Evolutionary conservation across 2,113 vertebrate species (phyloP), one percentile per base, ranked within the genome.

Genomic region (Pseudonaja textilis): DNA sequence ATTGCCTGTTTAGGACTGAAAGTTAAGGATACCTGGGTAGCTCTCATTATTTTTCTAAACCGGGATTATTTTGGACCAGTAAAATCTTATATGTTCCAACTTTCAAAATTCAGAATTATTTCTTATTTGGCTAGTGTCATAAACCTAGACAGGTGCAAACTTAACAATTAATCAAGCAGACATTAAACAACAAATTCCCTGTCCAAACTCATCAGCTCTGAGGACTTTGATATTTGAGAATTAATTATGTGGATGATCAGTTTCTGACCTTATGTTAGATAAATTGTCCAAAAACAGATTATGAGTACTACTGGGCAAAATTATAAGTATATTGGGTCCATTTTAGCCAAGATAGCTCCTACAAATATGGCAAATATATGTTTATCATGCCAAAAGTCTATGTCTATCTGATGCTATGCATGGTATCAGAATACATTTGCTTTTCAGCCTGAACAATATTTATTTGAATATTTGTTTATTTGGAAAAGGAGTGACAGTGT

Each of bases 111-210:
- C 42, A 74, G 26, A 90, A 54, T 23, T 74, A 23, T 69, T 90
- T 10, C 52, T 52, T 81, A 18, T 50, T 90, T 6, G 47, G n/a
- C 23, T 14, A 90, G 52, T 23, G 29, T 50, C 57, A 54, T 90
- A 52, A 81, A n/a, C 29, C 22, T 18, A 50, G n/a, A 20, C 45
- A 90, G 47, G 47, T 74, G 34, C 64, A 81, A 81, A 34, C 20
- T 90, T 81, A 81, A 64, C n/a, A 81, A 81, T 54, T 54, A 81
- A 81, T 50, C 34, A 54, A 90, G 74, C n/a, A 90, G 10, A n/a
- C 50, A 90, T 81, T 90, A n/a, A 12, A 55, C 52, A 90, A 74
- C n/a, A 90, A 90, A 90, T 54, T n/a, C n/a, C 22, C 50, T 90
- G 47, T 39, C 47, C n/a, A 39, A 22, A 90, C 89, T 74, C 29